These are phyloP conservation scores for Gallinago undulata DNA, from an alignment of 2,113 vertebrate species.

Conservation along the genomic window DNA sequence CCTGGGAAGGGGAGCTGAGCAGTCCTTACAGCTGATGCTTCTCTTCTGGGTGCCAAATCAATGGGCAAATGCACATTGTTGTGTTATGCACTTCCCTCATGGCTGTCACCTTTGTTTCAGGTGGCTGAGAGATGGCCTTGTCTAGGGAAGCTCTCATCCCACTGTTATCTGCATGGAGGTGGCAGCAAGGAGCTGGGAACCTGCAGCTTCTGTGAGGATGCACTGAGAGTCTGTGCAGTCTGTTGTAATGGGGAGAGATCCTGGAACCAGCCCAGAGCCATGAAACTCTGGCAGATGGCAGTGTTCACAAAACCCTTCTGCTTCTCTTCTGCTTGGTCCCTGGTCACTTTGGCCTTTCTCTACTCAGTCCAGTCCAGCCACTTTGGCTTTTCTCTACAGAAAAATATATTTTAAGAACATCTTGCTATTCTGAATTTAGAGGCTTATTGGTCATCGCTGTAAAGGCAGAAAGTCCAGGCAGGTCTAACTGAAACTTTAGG, in stretches of 20 bases:
- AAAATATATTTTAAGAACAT: not conserved
- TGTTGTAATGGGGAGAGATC: not conserved
- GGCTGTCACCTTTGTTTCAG: not conserved
- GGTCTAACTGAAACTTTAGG: not conserved
- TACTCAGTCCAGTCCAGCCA: not conserved
- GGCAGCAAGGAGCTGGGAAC: not conserved
- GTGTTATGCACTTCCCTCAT: fast-evolving
- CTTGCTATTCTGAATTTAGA: not conserved
- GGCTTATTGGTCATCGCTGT: not conserved
- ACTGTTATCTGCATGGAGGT: not conserved
- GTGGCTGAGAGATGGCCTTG: not conserved
- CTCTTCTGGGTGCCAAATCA: not conserved
- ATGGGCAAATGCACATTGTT: not conserved
- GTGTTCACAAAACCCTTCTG: not conserved
- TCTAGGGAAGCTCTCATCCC: not conserved
- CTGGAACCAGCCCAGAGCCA: not conserved
- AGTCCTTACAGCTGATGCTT: too few relatives aligned
- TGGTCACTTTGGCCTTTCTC: not conserved
- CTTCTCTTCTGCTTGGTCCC: not conserved
- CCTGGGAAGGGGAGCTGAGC: not conserved
- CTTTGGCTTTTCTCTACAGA: not conserved
- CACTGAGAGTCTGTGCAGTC: fast-evolving
- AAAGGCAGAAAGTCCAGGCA: not conserved
- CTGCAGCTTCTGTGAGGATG: not conserved
- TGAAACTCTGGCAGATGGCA: too few relatives aligned